These are phyloP conservation scores for Eupithecia exiguata DNA, from an alignment of 2,888 invertebrate species.

Conservation along the genomic window DNA sequence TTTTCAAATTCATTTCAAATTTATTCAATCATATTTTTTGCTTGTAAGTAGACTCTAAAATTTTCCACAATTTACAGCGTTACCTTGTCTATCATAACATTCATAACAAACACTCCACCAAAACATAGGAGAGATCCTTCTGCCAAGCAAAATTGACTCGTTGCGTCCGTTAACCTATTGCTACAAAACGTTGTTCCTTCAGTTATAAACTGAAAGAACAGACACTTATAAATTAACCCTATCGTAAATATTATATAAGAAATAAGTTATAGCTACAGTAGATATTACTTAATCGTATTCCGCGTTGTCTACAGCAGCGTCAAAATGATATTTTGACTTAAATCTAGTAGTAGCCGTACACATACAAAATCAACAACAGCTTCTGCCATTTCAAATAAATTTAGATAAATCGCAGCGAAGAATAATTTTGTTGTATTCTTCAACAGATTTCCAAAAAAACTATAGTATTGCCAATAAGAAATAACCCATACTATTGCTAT, in stretches of 20 bases:
- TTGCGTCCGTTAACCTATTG: not conserved
- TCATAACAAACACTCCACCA: constrained; percentile 2
- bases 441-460: not conserved
- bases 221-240: constrained; percentile 18
- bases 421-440: not conserved
- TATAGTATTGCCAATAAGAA: not conserved
- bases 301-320: constrained; percentile 24
- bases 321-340: constrained; percentile 18
- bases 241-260: constrained; percentile 32
- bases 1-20: not conserved
- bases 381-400: not conserved
- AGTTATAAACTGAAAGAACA: constrained; percentile 20
- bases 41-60: not conserved
- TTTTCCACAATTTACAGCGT: no score
- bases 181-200: not conserved
- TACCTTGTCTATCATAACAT: constrained; percentile 1
- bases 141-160: not conserved
- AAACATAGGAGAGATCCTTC: not conserved
- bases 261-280: constrained; percentile 44
- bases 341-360: not conserved
- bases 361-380: not conserved
- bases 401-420: not conserved
- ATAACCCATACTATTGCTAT: not conserved
- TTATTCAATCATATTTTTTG: not conserved
- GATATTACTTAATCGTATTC: constrained; percentile 49